Percentiles rank a stretch among this genome's conserved stretches.
Evolutionary conservation across 2,797 vertebrate genomes (phyloP).

Genomic region (Cyprinodon diabolis): DNA sequence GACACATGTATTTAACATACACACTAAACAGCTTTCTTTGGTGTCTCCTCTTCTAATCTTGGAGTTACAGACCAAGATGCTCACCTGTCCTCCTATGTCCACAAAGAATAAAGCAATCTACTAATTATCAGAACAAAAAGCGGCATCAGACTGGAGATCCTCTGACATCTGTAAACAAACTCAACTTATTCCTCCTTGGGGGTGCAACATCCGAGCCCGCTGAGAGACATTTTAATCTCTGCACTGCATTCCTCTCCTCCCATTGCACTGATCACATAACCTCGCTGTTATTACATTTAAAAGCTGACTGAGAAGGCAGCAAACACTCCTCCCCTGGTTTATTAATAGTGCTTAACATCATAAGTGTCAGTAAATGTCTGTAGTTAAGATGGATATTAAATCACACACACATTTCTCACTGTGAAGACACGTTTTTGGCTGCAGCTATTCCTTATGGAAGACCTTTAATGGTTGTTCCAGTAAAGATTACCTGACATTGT

Average conservation of each 20-base stretch:
- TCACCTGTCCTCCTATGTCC: slow-evolving; percentile 22
- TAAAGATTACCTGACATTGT: slow-evolving; percentile 86
- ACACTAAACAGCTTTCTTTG: not conserved
- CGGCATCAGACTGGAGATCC: not conserved
- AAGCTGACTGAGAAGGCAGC: slow-evolving; percentile 33
- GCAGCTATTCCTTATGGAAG: slow-evolving; percentile 11
- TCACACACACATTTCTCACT: slow-evolving; percentile 1
- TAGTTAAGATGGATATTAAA: slow-evolving; percentile 45
- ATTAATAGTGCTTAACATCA: slow-evolving; percentile 61
- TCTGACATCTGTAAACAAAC: slow-evolving; percentile 20
- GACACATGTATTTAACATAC: slow-evolving; percentile 4
- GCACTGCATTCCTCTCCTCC: slow-evolving; percentile 14
- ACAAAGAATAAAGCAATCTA: slow-evolving; percentile 17
- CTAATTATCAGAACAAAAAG: slow-evolving; percentile 17
- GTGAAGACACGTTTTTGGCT: slow-evolving; percentile 12
- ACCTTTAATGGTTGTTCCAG: not conserved
- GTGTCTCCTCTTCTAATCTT: not conserved
- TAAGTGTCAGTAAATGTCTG: slow-evolving; percentile 58
- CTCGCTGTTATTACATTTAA: slow-evolving; percentile 50
- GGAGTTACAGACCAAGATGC: not conserved
- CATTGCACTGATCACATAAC: slow-evolving; percentile 33
- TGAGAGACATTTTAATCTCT: slow-evolving; percentile 38
- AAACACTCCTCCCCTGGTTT: slow-evolving; percentile 52
- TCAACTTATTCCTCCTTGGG: slow-evolving; percentile 4
- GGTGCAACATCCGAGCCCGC: not conserved